Evolutionary conservation across 2,888 invertebrate species (phyloP).

Genomic region (Drosophila aldrichi): DNA sequence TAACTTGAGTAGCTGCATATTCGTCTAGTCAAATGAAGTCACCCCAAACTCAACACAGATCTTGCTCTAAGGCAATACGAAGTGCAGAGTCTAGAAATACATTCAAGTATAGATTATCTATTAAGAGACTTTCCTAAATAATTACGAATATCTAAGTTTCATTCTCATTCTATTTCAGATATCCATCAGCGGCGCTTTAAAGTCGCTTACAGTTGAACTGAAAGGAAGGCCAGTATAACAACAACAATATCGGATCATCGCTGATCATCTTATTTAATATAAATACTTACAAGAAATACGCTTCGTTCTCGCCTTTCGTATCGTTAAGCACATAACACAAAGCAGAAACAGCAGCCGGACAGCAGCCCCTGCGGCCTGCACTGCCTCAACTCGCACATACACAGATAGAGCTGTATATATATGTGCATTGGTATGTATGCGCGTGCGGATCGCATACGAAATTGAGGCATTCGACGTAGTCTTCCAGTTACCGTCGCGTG

Average conservation of each 20-base stretch:
- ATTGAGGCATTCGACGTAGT: constrained; percentile 20
- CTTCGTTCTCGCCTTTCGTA: constrained; percentile 35
- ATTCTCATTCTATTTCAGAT: constrained; percentile 40
- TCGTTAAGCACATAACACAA: constrained; percentile 58
- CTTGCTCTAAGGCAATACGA: not conserved
- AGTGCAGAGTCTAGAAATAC: not conserved
- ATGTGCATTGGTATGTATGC: not conserved
- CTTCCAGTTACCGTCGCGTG: constrained; percentile 29
- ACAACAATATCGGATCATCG: constrained; percentile 12
- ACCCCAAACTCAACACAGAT: not conserved
- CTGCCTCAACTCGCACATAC: not conserved
- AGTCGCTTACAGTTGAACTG: constrained; percentile 40
- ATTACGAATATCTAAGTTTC: not conserved
- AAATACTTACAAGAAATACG: constrained; percentile 55
- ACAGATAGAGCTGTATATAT: not conserved
- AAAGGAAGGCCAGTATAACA: constrained; percentile 29
- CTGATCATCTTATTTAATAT: constrained; percentile 67
- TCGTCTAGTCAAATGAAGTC: too few species aligned
- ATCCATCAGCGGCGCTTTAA: constrained; percentile 58
- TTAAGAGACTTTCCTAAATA: not conserved
- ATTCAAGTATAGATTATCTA: not conserved
- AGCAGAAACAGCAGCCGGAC: constrained; percentile 54
- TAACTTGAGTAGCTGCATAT: too few species aligned
- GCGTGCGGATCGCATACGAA: constrained; percentile 16
- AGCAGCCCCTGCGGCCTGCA: constrained; percentile 4